These are phyloP conservation scores for Trichonephila inaurata DNA, from an alignment of 1,140 invertebrate genomes.

Conservation along the genomic window DNA sequence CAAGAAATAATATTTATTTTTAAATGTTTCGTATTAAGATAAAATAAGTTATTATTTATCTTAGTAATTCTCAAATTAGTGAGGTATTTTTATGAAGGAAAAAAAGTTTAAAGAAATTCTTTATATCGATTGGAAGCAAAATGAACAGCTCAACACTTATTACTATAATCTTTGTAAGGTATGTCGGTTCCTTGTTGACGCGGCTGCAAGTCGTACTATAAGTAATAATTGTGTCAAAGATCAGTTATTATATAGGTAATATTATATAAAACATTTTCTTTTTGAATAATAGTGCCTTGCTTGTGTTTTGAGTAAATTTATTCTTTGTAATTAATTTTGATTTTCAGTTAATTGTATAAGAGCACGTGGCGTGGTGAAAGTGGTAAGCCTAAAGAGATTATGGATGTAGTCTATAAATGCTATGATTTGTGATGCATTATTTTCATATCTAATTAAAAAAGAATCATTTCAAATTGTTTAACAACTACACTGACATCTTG, in stretches of 20 bases:
- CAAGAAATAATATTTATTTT: too few relatives aligned
- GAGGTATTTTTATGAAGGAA: too few relatives aligned
- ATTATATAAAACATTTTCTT: neutral
- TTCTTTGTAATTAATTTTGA: too few relatives aligned
- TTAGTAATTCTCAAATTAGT: too few relatives aligned
- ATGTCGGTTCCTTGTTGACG: neutral
- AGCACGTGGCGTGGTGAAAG: conserved; percentile 19
- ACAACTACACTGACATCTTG: too few relatives aligned
- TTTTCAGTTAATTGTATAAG: neutral
- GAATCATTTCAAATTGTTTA: too few relatives aligned
- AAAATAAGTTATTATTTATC: neutral
- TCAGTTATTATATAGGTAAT: neutral
- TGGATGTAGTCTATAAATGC: neutral
- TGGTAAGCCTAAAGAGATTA: neutral
- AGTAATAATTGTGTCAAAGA: neutral
- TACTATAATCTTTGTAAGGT: neutral
- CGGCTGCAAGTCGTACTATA: neutral
- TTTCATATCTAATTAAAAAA: neutral
- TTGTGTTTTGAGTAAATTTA: too few relatives aligned
- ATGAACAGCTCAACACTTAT: neutral
- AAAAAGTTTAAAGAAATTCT: too few relatives aligned
- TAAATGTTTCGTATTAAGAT: neutral
- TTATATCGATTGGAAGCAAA: neutral
- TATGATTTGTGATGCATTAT: neutral
- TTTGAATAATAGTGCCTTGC: too few relatives aligned